Evolutionary conservation across 1,140 invertebrate genomes (phyloP), one percentile per base, ranked within the genome.

Genomic region (Trichoplusia ni): DNA sequence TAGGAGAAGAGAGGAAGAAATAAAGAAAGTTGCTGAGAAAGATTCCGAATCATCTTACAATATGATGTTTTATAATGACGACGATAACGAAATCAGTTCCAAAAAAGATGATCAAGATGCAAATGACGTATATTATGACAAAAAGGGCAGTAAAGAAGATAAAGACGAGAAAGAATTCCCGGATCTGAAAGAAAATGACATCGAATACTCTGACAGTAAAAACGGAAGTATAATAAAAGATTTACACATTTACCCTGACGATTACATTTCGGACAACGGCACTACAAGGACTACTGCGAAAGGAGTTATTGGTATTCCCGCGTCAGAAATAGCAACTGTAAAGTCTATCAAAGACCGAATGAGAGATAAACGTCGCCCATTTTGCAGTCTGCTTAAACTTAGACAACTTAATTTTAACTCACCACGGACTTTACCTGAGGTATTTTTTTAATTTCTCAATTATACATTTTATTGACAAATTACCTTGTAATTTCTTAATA

Each of bases 361-460:
- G 58, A 58, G 47, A 37, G 56, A 42, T n/a, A 54, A 63, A 47
- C 64, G 33, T 4, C 42, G 49, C 19, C 35, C 47, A 18, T 40
- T 42, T 63, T 88, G 85, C 46, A 83, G 49, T 65, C 47, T 89
- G 31, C 40, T 82, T 29, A 81, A 79, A 67, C 19, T 84, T 18
- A 73, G 80, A 37, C 59, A 69, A 11, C 46, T 86, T 14, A 77
- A 68, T 65, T 88, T 87, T 68, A 84, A 79, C 67, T 70, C 79
- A 19, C 79, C 84, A 3, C 69, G 73, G 11, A 83, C 84, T 11
- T 73, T 90, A 27, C 69, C 79, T 33, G 87, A 90, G 82, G 87
- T 86, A 77, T 37, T 14, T 25, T 21, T 56, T 33, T 5, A 56
- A 4, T 38, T 38, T 3, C 25, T 14, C 31, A 37, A 11, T 38